Evolutionary conservation across 2,888 invertebrate genomes (phyloP), one percentile per base, ranked within the genome.

Genomic region (Rhingia campestris): DNA sequence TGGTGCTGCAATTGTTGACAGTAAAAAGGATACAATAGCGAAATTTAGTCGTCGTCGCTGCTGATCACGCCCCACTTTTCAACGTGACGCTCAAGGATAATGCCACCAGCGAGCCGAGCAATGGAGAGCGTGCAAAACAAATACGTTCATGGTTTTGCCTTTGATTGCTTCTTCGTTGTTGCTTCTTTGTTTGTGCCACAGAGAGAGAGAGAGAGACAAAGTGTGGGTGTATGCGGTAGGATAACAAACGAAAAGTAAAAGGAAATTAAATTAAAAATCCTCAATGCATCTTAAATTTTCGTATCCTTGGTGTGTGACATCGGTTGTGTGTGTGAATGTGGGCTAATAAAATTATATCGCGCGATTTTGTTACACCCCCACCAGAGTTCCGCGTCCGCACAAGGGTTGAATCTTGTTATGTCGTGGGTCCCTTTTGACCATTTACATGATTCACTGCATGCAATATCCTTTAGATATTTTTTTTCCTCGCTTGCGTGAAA

Each of bases 11-110:
- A 85, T 85, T 85, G 85, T 85, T 85, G 81, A 37, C 72, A 79
- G 75, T 85, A 81, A 85, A 81, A 81, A 81, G 85, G 85, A 85
- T 81, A 85, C 85, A 85, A 85, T 85, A 76, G 85, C 72, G 63
- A 85, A 85, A 81, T 85, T 85, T 85, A 81, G 81, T 85, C 85
- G 74, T 80, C 84, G 67, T 84, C 74, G 43, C 69, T 80, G 53
- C 53, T 75, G 80, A 84, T 84, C 84, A 84, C 84, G 80, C 84
- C 84, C 84, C 80, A 70, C 84, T 70, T 84, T 75, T 35, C 58
- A 75, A 80, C 80, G 74, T 74, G 70, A 66, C 49, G 53, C 64
- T 69, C 45, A 33, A 63, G 66, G 69, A 80, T 84, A 84, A 79
- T 79, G 74, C 66, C 41, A 14, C 63, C 56, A 69, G 54, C 12